Evolutionary conservation across 2,113 vertebrate genomes (phyloP), one percentile per base, ranked within the genome.

Genomic region (Sceloporus undulatus): DNA sequence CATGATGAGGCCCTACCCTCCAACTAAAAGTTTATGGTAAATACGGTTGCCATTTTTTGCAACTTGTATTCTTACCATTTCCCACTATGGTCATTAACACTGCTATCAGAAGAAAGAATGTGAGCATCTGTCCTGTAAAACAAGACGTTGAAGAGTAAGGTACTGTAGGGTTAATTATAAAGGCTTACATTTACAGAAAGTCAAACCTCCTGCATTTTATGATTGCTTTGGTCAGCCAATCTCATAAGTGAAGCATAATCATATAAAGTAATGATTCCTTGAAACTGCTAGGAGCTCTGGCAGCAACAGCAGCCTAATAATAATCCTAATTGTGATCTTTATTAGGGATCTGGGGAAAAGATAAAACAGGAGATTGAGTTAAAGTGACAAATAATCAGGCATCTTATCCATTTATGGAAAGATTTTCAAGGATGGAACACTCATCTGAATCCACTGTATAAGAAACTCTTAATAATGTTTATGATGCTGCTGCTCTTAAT

Each of bases 221-320:
- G 0, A 88, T 81, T 88, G 87, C 54, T 78, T 79, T 82, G 76
- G n/a, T 74, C 52, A 91, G 90, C 90, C 90, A 93, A 91, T 10
- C 29, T 79, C 66, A 73, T 91, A 93, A 93, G 85, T 65, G 65
- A 89, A 91, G 88, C 81, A 87, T 91, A 94, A 95, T 93, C 85
- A 89, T 34, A 86, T 90, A 90, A 94, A 85, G 68, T 85, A 92
- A 91, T 91, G 82, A 88, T 81, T 91, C 90, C 91, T 91, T 89
- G 90, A 71, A 93, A 91, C 54, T 7, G 91, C 74, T 74, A 79
- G 88, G 62, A 54, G 83, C 83, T 91, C 73, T 21, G 74, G 73
- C 78, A 56, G 90, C 89, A 90, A 89, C 81, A 77, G 75, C 82
- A 85, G 62, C 29, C 59, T 62, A 79, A 85, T 18, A 3, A 80